Conservation (phyloP, 2,113 vertebrate species). For the Hylia prasina region DNA sequence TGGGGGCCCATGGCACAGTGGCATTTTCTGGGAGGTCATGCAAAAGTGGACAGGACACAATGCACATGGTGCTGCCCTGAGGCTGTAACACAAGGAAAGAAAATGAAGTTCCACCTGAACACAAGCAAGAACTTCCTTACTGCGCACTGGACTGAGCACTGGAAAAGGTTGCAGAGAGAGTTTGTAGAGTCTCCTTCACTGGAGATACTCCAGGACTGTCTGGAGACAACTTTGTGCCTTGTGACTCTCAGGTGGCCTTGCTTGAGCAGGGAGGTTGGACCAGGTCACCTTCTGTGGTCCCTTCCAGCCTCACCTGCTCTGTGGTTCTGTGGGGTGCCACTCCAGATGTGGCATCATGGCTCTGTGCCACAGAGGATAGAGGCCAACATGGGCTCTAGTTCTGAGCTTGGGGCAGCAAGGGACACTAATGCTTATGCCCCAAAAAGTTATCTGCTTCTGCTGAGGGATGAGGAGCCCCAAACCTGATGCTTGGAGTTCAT, state of each 20-base stretch:
- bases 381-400: rapidly evolving
- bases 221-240: not conserved
- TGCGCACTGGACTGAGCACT: not conserved
- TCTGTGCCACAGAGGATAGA: not conserved
- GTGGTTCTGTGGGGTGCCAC: not conserved
- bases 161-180: not conserved
- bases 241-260: not conserved
- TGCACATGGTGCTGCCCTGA: rapidly evolving
- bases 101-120: not conserved
- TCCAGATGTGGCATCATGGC: not conserved
- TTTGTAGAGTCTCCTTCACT: not conserved
- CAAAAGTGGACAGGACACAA: rapidly evolving
- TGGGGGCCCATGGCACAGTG: not conserved
- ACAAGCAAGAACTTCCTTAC: not conserved
- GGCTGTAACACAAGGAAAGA: not conserved
- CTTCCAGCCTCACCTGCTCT: not conserved
- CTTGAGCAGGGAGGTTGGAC: not conserved
- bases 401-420: not conserved
- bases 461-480: not conserved
- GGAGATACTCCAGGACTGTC: too few relatives aligned
- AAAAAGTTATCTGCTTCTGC: not conserved
- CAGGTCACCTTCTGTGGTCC: not conserved
- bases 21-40: not conserved
- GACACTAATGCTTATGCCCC: not conserved
- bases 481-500: not conserved